Base-by-base conservation (phyloP, 92 coral and sea anemone genomes). In the Ricordea florida region DNA sequence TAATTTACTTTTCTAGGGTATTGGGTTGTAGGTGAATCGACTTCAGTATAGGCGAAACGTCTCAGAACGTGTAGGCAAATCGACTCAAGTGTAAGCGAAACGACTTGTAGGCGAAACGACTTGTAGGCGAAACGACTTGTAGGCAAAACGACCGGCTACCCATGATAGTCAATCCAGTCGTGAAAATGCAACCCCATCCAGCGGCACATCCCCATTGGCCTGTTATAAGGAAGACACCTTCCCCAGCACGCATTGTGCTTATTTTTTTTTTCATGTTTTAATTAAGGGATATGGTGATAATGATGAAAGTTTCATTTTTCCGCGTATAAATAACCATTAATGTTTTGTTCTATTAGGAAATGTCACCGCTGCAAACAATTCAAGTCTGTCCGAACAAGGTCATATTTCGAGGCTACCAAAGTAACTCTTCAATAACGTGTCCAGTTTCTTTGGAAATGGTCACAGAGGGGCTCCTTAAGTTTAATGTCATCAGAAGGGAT, bases 321-420 rank as follows among this genome's bases (percentile, higher is more conserved):
- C 60, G 30, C 60, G 60, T 52, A 52, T 56, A n/a, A n/a, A n/a
- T n/a, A 56, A 56, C 36, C 21, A 7, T 56, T 56, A 56, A 28
- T 56, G 62, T 29, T 56, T 29, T 56, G 62, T 41, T 56, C 62
- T 56, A 10, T 56, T 41, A 56, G 62, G 62, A 56, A 56, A 29
- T 56, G 62, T 41, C 40, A 56, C 62, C 62, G 22, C 62, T 56
- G 62, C 62, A 56, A 56, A 56, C 62, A 41, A 56, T 56, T 15
- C 62, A 56, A 56, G 40, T 2, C 37, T 18, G 38, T 56, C 62
- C 62, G 21, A 56, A 49, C 57, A 49, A 32, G 57, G 57, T 49
- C 57, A 49, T 49, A 22, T 49, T 49, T 20, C 27, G 57, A 49
- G 57, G 57, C 30, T 49, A 49, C 29, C 30, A 49, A 49, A 49